Evolutionary conservation across 2,797 vertebrate species (phyloP).

Genomic region (Cheirogaleus major): DNA sequence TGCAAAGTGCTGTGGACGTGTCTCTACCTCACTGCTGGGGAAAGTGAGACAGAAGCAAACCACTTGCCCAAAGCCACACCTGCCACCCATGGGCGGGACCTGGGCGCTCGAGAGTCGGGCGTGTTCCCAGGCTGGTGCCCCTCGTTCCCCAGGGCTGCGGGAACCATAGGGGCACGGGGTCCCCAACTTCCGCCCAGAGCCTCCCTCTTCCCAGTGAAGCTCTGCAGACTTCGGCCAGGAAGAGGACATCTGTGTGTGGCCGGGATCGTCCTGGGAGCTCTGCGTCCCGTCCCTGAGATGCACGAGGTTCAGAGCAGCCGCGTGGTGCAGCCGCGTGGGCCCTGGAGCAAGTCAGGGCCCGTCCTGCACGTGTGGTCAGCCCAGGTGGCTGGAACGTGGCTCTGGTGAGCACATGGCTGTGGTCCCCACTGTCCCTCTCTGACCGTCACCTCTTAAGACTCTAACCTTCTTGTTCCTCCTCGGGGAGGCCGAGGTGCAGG

Average conservation of each 20-base stretch:
- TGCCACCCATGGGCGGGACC: background rate
- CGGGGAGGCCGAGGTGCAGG: background rate
- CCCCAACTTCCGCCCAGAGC: too few species aligned
- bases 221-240: accelerated
- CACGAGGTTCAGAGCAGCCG: background rate
- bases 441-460: background rate
- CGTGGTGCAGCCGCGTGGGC: too few species aligned
- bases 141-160: background rate
- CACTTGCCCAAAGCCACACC: background rate
- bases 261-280: background rate
- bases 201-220: too few species aligned
- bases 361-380: accelerated
- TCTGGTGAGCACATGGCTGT: background rate
- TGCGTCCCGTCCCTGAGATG: too few species aligned
- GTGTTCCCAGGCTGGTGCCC: accelerated
- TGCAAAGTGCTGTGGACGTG: background rate
- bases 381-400: accelerated
- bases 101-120: too few species aligned
- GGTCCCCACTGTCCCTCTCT: background rate
- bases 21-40: background rate
- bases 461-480: background rate
- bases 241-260: background rate
- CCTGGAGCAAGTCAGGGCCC: too few species aligned
- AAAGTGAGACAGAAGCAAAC: background rate
- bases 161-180: too few species aligned